Conservation (phyloP, 2,888 invertebrate species). For the Alentia gelatinosa region DNA sequence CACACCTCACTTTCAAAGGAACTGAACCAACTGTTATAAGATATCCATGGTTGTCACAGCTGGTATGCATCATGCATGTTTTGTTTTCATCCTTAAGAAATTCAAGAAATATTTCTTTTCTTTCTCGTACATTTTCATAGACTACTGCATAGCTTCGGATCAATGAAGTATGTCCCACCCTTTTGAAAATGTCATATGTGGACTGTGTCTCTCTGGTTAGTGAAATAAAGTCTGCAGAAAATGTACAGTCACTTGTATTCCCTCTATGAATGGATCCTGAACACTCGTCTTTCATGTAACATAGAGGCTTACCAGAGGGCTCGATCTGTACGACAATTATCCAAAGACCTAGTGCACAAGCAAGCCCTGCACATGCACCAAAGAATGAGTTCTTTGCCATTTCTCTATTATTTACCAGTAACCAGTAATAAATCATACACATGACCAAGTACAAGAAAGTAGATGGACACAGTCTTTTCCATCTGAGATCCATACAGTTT, state of each 20-base stretch:
- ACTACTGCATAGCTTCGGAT: not conserved
- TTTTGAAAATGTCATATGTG: not conserved
- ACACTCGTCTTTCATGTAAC: not conserved
- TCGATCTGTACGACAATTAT: not conserved
- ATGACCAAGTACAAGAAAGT: not conserved
- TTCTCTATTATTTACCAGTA: not conserved
- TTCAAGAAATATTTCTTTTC: not conserved
- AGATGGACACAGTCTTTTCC: not conserved
- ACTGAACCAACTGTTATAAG: too few species aligned
- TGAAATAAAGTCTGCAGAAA: not conserved
- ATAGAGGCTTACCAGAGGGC: not conserved
- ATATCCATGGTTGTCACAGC: not conserved
- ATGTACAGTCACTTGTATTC: too few species aligned
- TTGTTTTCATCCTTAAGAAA: not conserved
- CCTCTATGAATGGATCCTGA: not conserved
- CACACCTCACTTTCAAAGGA: too few species aligned
- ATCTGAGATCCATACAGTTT: too few species aligned
- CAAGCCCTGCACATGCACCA: too few species aligned
- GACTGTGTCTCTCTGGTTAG: not conserved
- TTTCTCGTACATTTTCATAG: not conserved
- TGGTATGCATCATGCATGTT: not conserved
- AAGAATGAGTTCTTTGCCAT: not conserved
- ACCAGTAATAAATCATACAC: not conserved
- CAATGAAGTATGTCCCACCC: not conserved
- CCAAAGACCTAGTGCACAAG: not conserved